Evolutionary conservation across 2,113 vertebrate species (phyloP).

Genomic region (Misgurnus anguillicaudatus): DNA sequence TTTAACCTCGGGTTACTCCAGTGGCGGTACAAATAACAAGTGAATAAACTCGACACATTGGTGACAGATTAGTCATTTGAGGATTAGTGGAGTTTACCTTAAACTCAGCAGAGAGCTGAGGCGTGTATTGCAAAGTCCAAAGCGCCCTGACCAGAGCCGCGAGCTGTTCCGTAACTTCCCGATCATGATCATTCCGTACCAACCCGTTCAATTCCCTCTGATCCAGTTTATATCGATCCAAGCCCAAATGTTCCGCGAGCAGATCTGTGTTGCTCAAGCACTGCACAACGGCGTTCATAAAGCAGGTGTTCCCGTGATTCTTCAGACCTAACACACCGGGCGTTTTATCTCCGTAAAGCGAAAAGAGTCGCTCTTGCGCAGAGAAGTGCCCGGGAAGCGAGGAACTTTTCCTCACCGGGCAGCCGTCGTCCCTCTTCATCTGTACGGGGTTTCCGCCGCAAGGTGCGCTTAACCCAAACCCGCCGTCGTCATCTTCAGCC

Average conservation of each 20-base stretch:
- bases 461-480: slow-evolving; percentile 68
- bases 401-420: slow-evolving; percentile 51
- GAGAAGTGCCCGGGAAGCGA: slow-evolving; percentile 33
- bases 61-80: not conserved
- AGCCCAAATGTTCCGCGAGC: slow-evolving; percentile 91
- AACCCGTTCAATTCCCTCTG: slow-evolving; percentile 71
- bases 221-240: slow-evolving; percentile 79
- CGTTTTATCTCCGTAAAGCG: slow-evolving; percentile 72
- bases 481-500: slow-evolving; percentile 73
- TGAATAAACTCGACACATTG: not conserved
- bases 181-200: slow-evolving; percentile 64
- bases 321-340: slow-evolving; percentile 92
- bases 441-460: slow-evolving; percentile 58
- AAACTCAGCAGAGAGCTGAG: slow-evolving; percentile 96
- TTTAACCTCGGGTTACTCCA: not conserved
- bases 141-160: slow-evolving; percentile 92
- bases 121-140: slow-evolving; percentile 98
- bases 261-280: slow-evolving; percentile 98
- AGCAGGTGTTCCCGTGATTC: slow-evolving; percentile 99
- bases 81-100: slow-evolving; percentile 76
- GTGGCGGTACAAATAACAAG: not conserved
- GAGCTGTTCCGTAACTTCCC: slow-evolving; percentile 96
- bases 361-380: slow-evolving; percentile 32
- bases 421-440: slow-evolving; percentile 68
- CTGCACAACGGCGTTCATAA: slow-evolving; percentile 98